Conservation (phyloP, 2,113 vertebrate species). For the Paraplagusia blochii region DNA sequence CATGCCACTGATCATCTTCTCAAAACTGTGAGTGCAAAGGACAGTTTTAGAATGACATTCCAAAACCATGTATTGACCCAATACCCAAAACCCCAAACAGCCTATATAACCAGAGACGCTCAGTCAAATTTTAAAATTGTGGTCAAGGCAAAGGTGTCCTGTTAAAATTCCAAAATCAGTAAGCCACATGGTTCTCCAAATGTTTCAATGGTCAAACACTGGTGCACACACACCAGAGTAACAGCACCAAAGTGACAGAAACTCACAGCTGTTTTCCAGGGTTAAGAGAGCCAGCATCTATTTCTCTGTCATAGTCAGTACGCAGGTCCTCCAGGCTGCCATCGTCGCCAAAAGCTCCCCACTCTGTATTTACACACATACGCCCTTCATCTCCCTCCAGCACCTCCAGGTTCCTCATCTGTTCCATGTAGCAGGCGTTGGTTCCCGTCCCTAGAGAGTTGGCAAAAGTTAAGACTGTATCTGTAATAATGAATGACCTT, state of each 20-base stretch:
- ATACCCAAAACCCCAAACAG: neutral
- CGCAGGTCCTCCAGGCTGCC: conserved; percentile 84
- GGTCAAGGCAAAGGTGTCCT: too few relatives aligned
- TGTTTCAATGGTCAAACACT: too few relatives aligned
- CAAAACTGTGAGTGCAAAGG: conserved; percentile 79
- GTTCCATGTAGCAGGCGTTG: conserved; percentile 98
- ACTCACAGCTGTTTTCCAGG: conserved; percentile 95
- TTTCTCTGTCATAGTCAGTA: conserved; percentile 87
- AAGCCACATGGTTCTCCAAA: too few relatives aligned
- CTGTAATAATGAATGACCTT: too few relatives aligned
- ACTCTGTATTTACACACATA: conserved; percentile 98
- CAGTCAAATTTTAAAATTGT: too few relatives aligned
- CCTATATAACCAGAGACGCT: too few relatives aligned
- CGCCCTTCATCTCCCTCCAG: conserved; percentile 93
- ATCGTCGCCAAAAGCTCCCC: conserved; percentile 94
- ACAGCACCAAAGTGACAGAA: neutral
- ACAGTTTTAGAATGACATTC: neutral
- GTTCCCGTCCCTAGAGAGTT: conserved; percentile 84
- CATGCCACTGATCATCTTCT: conserved; percentile 99
- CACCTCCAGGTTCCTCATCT: conserved; percentile 90
- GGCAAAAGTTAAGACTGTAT: too few relatives aligned
- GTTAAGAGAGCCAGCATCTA: conserved; percentile 93
- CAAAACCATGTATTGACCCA: neutral
- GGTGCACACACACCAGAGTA: too few relatives aligned
- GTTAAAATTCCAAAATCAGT: too few relatives aligned